A percentile compares a stretch with the other conserved stretches of the same genome.
Conservation (phyloP, 2,797 vertebrate species). For the Pseudomugil tenellus region DNA sequence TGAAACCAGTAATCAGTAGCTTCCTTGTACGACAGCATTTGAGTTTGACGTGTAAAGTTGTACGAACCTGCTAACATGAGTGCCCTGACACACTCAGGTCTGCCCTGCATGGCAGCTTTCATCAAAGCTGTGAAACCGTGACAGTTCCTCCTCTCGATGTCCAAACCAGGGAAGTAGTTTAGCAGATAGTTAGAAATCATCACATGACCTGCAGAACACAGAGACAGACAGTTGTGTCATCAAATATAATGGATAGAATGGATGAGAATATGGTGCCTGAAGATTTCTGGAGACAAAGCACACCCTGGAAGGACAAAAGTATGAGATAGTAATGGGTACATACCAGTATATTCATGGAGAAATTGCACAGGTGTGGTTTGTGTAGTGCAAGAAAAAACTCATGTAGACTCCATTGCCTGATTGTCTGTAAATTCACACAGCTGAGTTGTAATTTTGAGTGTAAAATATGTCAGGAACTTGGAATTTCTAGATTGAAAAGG, state of each 20-base stretch:
- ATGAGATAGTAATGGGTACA: neutral
- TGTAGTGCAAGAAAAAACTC: neutral
- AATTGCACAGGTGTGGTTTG: neutral
- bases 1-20: neutral
- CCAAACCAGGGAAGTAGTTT: slow-evolving; percentile 93
- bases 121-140: slow-evolving; percentile 96
- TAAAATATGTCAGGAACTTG: neutral
- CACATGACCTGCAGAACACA: slow-evolving; percentile 77
- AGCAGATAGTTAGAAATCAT: slow-evolving; percentile 91
- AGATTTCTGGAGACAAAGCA: neutral
- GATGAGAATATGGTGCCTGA: neutral
- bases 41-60: slow-evolving; percentile 30
- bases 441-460: neutral
- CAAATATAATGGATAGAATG: neutral
- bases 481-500: neutral
- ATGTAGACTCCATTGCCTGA: neutral
- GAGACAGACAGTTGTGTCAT: neutral
- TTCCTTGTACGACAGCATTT: neutral
- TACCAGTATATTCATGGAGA: neutral
- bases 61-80: slow-evolving; percentile 90
- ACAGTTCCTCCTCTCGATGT: slow-evolving; percentile 92
- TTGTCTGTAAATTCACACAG: neutral
- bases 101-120: slow-evolving; percentile 96
- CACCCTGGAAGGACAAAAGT: neutral
- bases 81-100: slow-evolving; percentile 86